A percentile compares a stretch with the other conserved stretches of the same genome.
phyloP scores from a whole-genome alignment of 2,113 vertebrate genomes.

The Caranx melampygus region DNA sequence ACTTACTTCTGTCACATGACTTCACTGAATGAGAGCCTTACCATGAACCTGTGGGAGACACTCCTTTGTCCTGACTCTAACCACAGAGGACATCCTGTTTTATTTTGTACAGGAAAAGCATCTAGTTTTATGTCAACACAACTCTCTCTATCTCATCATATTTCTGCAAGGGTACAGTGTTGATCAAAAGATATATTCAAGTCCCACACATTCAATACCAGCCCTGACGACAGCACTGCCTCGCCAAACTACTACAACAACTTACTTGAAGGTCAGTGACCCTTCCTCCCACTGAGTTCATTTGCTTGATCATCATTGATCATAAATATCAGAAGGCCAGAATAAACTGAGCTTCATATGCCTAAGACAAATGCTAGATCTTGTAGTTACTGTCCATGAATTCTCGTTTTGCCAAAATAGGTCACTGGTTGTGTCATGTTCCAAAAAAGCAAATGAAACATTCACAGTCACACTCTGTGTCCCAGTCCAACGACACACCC shows the following conservation, averaged over 20 bases:
- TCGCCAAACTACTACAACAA: neutral
- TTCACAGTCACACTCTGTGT: too few relatives aligned
- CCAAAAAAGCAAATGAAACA: neutral
- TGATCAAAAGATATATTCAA: neutral
- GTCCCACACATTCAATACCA: neutral
- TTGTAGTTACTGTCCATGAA: neutral
- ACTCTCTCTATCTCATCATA: neutral
- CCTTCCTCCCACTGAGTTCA: neutral
- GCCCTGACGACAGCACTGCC: neutral
- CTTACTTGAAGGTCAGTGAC: neutral
- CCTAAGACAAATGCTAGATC: neutral
- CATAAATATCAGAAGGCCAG: neutral
- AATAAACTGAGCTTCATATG: neutral
- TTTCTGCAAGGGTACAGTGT: neutral
- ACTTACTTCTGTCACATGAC: slow-evolving; percentile 24
- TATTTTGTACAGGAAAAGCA: slow-evolving; percentile 19
- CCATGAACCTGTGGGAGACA: slow-evolving; percentile 17
- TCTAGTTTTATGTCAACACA: slow-evolving; percentile 19
- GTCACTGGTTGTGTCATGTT: neutral
- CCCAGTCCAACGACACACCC: too few relatives aligned
- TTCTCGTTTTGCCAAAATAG: neutral
- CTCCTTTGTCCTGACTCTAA: slow-evolving; percentile 30
- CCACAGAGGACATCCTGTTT: slow-evolving; percentile 55
- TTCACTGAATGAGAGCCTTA: neutral
- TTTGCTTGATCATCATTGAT: neutral